Evolutionary conservation across 2,888 invertebrate species (phyloP), one percentile per base, ranked within the genome.

Genomic region (Aricia artaxerxes): DNA sequence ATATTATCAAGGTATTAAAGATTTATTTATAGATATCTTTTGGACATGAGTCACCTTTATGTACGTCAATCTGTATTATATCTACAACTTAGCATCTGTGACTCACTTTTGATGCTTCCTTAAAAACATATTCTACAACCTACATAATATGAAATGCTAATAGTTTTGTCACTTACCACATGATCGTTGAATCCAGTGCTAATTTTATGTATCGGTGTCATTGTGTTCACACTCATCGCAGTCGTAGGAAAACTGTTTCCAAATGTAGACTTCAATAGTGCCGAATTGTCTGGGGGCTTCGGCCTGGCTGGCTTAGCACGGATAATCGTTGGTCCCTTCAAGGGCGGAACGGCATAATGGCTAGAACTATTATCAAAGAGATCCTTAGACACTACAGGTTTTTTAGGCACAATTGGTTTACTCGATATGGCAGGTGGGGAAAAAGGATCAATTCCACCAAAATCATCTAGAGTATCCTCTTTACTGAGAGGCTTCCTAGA

Each of bases 241-340:
- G 89, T 87, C 44, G 90, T 83, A 24, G 90, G 88, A 78, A 90
- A 88, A 81, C 82, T 87, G 80, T 82, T 87, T 64, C 89, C 90
- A 82, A 94, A 90, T 53, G 93, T 91, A 81, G 86, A 91, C 83
- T 91, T 94, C 78, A 95, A 83, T 79, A 94, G 83, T 2, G 94
- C 88, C 5, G 93, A 87, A 82, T 94, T 94, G 53, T 94, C 94
- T 4, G 95, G 95, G 38, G 95, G 95, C 80, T 96, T 95, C 0
- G 95, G 95, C 84, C 95, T 93, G 0, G 92, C 93, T 35, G 96
- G 96, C 86, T 96, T 96, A 0, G 96, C 95, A 80, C 97, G 91
- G 80, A 97, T 97, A 86, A 97, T 97, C 72, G 97, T 97, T 4
- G 97, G 97, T 85, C 96, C 95, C 80, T 95, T 92, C 31, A 95